Evolutionary conservation across 2,797 vertebrate species (phyloP).

Genomic region (Chelon labrosus): DNA sequence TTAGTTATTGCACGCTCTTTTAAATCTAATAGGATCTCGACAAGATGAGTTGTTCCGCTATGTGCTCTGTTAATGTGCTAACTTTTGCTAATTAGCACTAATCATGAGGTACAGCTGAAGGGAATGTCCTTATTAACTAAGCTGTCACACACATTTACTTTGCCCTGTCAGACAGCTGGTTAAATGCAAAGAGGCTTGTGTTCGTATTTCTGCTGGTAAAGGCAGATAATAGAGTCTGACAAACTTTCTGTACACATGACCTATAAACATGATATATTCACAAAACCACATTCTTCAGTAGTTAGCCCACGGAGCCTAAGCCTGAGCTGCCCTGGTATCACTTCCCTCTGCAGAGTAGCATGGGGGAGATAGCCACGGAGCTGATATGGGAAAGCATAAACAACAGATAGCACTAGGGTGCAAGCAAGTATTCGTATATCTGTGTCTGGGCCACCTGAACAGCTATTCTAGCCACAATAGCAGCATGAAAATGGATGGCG

Average conservation of each 20-base stretch:
- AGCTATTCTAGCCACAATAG: constrained; percentile 7
- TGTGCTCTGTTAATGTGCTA: background rate
- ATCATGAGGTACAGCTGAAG: background rate
- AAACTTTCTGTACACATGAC: constrained; percentile 4
- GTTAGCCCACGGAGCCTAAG: constrained; percentile 24
- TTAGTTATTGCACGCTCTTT: background rate
- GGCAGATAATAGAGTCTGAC: constrained; percentile 22
- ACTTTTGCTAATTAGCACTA: constrained; percentile 2
- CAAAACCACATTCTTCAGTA: constrained; percentile 39
- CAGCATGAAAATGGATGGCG: background rate
- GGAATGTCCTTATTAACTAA: background rate
- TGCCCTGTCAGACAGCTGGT: background rate
- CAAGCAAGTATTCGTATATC: background rate
- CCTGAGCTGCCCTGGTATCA: constrained; percentile 14
- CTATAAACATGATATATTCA: constrained; percentile 5
- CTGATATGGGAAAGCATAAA: constrained; percentile 37
- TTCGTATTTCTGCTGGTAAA: constrained; percentile 17
- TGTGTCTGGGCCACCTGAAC: constrained; percentile 12
- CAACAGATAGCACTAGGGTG: constrained; percentile 30
- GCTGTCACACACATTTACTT: background rate
- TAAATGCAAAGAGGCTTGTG: background rate
- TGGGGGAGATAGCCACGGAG: constrained; percentile 30
- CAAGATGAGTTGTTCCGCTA: background rate
- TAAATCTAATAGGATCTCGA: background rate
- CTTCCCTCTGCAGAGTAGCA: constrained; percentile 38